phyloP scores from a whole-genome alignment of 2,797 vertebrate genomes.

The Hemibagrus guttatus region DNA sequence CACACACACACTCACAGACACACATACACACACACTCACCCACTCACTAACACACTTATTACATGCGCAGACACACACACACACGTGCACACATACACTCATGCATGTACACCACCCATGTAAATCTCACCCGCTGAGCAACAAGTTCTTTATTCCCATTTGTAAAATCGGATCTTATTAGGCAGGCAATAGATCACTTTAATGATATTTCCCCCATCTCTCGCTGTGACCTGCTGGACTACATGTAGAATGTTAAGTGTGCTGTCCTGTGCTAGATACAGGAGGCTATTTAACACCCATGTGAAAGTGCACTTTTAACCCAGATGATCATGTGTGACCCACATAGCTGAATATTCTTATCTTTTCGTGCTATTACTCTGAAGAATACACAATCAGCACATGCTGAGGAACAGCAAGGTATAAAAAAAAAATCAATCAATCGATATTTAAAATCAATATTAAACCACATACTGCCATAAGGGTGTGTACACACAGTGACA shows the following conservation, averaged over 20 bases:
- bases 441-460: background rate
- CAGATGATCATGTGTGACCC: constrained; percentile 7
- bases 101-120: constrained; percentile 20
- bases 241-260: constrained; percentile 68
- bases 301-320: constrained; percentile 23
- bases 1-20: too few species aligned
- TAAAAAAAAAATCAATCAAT: background rate
- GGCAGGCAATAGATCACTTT: constrained; percentile 78
- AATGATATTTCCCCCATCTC: constrained; percentile 66
- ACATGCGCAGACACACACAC: too few species aligned
- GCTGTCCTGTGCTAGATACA: constrained; percentile 55
- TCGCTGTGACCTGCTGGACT: constrained; percentile 50
- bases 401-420: background rate
- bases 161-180: constrained; percentile 79
- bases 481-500: background rate
- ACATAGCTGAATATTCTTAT: background rate
- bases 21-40: too few species aligned
- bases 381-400: background rate
- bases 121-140: constrained; percentile 67
- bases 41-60: too few species aligned
- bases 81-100: background rate
- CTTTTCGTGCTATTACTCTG: background rate
- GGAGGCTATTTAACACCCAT: constrained; percentile 60
- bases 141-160: constrained; percentile 79
- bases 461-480: background rate